These are phyloP conservation scores for Tyto alba DNA, from an alignment of 2,113 vertebrate species.

Conservation along the genomic window DNA sequence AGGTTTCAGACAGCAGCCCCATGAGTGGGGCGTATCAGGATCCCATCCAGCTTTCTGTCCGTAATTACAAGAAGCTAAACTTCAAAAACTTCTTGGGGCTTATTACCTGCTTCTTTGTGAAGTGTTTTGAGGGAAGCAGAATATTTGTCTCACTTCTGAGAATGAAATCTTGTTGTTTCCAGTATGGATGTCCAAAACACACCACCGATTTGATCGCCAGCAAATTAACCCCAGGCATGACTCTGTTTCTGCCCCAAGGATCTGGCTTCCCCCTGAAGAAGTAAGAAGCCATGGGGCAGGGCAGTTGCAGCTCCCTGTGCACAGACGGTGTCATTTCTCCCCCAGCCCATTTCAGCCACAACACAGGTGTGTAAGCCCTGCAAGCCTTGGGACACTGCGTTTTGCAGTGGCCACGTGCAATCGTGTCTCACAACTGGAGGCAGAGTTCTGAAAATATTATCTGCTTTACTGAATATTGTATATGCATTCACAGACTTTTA, in stretches of 20 bases:
- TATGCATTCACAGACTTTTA: background rate
- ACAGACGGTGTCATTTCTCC: background rate
- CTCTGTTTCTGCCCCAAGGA: background rate
- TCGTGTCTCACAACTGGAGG: background rate
- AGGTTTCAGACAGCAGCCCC: background rate
- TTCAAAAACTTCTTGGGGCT: background rate
- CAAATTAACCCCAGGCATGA: background rate
- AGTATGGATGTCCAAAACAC: background rate
- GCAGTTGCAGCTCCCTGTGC: background rate
- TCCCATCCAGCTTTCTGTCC: background rate
- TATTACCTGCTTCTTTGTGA: background rate
- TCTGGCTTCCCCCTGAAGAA: background rate
- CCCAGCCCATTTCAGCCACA: background rate
- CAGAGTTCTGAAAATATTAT: background rate
- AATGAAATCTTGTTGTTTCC: background rate
- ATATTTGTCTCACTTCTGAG: background rate
- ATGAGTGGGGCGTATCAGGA: rapidly evolving
- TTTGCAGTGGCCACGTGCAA: background rate
- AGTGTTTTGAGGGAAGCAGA: background rate
- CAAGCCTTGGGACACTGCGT: background rate
- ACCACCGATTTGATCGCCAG: background rate
- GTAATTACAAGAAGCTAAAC: background rate
- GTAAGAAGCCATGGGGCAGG: background rate
- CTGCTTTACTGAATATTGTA: background rate
- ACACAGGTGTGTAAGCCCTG: background rate